These are phyloP conservation scores for Illadopsis cleaveri DNA, from an alignment of 2,113 vertebrate genomes.

Conservation along the genomic window DNA sequence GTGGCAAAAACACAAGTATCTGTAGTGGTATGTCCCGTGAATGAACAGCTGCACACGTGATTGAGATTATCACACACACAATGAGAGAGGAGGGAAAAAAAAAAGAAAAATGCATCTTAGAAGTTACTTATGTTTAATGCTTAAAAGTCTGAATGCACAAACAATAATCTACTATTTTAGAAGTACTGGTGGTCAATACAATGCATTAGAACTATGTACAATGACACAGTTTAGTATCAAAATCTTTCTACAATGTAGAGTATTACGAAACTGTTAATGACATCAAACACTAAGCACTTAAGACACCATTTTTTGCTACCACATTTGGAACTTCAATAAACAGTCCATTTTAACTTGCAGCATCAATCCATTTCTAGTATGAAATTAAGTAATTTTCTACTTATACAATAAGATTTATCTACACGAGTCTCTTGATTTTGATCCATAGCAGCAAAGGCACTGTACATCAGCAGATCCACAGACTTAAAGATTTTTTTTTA, in stretches of 20 bases:
- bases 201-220: constrained; percentile 88
- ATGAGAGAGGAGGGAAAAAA: accelerated
- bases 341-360: constrained; percentile 85
- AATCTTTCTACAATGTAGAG: constrained; percentile 86
- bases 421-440: constrained; percentile 86
- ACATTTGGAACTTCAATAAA: constrained; percentile 84
- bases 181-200: constrained; percentile 84
- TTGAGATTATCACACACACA: neutral
- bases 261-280: constrained; percentile 87
- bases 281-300: constrained; percentile 88
- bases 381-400: constrained; percentile 86
- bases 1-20: neutral
- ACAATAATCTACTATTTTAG: constrained; percentile 85
- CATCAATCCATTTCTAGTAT: constrained; percentile 86
- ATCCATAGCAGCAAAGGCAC: constrained; percentile 92
- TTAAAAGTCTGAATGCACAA: constrained; percentile 88
- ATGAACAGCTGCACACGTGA: neutral
- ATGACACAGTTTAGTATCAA: constrained; percentile 88
- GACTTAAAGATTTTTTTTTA: constrained; percentile 81
- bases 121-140: constrained; percentile 87
- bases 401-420: constrained; percentile 87
- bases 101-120: constrained; percentile 65
- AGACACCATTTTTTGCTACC: constrained; percentile 86
- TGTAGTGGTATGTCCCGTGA: neutral
- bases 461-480: constrained; percentile 91